Conservation (phyloP, 2,888 invertebrate species). For the Diloba caeruleocephala region DNA sequence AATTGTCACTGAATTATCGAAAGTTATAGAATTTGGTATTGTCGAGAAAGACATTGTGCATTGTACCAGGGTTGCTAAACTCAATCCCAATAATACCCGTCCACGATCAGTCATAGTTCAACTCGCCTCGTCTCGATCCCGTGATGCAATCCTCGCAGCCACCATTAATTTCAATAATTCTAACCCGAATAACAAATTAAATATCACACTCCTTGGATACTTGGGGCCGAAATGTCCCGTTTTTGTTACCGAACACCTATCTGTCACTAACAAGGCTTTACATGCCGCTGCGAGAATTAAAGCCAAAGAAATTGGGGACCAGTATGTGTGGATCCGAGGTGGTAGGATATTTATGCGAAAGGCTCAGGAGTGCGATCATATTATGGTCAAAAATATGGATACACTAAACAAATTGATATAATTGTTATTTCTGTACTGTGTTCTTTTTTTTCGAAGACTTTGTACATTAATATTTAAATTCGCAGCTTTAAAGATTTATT, state of each 20-base stretch:
- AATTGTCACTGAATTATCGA: not conserved
- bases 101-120: conserved; percentile 1
- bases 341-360: conserved; percentile 3
- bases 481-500: no score
- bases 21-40: not conserved
- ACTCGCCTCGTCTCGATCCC: no score
- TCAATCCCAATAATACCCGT: not conserved
- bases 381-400: no score
- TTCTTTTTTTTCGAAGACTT: no score
- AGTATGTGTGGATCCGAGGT: conserved; percentile 3
- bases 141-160: conserved; percentile 1
- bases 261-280: conserved; percentile 2
- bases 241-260: not conserved
- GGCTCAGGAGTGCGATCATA: not conserved
- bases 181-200: conserved; percentile 1
- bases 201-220: conserved; percentile 1
- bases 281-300: conserved; percentile 3
- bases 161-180: not conserved
- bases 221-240: not conserved
- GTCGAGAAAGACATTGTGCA: not conserved
- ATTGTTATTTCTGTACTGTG: no score
- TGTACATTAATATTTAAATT: no score
- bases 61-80: conserved; percentile 4
- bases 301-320: not conserved
- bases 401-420: no score